Conservation (phyloP, 1,140 invertebrate genomes). For the Cecropterus lyciades region DNA sequence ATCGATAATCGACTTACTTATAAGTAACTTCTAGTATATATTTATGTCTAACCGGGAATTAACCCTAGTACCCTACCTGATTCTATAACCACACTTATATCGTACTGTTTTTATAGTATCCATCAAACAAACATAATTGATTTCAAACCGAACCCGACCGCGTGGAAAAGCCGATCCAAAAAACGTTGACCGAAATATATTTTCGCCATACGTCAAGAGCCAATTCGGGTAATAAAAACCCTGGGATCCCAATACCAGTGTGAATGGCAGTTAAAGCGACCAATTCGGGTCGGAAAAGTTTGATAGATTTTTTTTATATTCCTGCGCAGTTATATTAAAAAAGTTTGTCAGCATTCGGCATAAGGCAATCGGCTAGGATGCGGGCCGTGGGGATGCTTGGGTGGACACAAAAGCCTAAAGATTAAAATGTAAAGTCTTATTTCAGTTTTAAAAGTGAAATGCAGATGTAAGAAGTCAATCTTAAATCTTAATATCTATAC, state of each 20-base stretch:
- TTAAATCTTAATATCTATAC: too few relatives aligned
- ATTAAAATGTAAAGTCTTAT: too few relatives aligned
- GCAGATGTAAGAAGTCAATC: too few relatives aligned
- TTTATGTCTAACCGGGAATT: too few relatives aligned
- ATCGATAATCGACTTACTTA: too few relatives aligned
- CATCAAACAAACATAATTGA: constrained; percentile 10
- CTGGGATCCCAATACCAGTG: constrained; percentile 28
- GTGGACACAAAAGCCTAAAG: constrained; percentile 2
- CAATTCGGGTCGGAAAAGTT: constrained; percentile 39
- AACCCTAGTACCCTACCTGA: too few relatives aligned
- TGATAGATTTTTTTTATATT: constrained; percentile 50
- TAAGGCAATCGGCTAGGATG: constrained; percentile 38
- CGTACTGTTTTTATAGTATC: neutral
- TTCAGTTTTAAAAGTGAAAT: too few relatives aligned
- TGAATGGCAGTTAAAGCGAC: constrained; percentile 37
- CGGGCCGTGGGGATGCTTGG: constrained; percentile 1
- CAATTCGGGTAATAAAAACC: constrained; percentile 23
- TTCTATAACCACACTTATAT: too few relatives aligned
- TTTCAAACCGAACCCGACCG: neutral
- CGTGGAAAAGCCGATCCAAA: neutral
- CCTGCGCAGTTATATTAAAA: constrained; percentile 50
- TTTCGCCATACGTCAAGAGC: constrained; percentile 29
- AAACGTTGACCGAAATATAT: constrained; percentile 26
- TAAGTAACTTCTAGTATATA: too few relatives aligned
- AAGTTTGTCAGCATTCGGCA: constrained; percentile 44